Percentiles rank a stretch among this genome's conserved stretches.
phyloP scores from a whole-genome alignment of 2,797 vertebrate species.

The Hippopotamyrus pictus region DNA sequence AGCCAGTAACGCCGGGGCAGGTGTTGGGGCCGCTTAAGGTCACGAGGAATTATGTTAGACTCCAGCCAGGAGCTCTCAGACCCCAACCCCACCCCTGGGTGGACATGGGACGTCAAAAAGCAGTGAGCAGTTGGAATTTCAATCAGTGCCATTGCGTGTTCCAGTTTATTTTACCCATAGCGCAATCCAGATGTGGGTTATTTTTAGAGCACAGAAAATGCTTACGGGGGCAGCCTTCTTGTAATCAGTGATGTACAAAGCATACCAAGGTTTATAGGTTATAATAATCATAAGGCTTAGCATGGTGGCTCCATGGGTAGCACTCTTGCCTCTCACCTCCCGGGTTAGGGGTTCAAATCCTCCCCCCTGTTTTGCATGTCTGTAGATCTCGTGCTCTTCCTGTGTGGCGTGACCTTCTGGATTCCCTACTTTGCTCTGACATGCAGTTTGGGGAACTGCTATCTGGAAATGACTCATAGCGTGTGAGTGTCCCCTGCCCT shows the following conservation, averaged over 20 bases:
- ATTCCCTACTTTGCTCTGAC: neutral
- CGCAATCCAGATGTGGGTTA: neutral
- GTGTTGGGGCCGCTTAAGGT: neutral
- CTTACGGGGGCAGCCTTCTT: neutral
- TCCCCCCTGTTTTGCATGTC: neutral
- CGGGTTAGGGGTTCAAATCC: neutral
- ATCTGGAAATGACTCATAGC: neutral
- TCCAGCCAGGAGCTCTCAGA: neutral
- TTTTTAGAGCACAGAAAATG: neutral
- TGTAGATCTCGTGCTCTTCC: neutral
- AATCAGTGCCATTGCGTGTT: conserved; percentile 2
- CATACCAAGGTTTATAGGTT: neutral
- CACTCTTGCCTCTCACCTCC: neutral
- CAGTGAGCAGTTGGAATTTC: neutral
- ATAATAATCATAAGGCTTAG: neutral
- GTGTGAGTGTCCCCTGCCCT: neutral
- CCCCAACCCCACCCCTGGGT: neutral
- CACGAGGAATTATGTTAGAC: neutral
- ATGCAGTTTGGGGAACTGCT: neutral
- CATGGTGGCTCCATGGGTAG: neutral
- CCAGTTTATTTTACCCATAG: conserved; percentile 7
- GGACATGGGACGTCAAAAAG: neutral
- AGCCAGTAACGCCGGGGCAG: neutral
- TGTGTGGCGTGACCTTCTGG: neutral
- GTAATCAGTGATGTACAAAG: conserved; percentile 31